Base-by-base conservation (phyloP, 2,888 invertebrate species). In the Drosophila ustulata region DNA sequence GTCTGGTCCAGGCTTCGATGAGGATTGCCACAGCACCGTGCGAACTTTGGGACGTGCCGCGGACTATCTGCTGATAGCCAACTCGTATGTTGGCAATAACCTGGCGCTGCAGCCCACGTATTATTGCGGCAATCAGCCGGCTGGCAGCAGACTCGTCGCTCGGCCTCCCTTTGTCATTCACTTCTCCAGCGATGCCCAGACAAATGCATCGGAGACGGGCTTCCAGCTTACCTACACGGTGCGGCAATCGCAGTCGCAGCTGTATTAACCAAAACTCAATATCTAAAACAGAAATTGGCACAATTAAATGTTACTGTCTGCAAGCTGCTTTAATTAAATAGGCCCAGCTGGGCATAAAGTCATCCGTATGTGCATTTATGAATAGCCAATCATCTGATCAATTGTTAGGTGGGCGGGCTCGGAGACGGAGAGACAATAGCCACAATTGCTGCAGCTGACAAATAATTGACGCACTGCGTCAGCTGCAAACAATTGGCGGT, bases 91-190 rank as follows among this genome's bases (percentile, higher is more conserved):
- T 11, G 93, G 93, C 0, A 66, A 64, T 13, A 77, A 78, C 50
- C 70, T 41, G 7, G 65, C 63, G 1, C 13, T 85, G 11, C 85
- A 88, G 56, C 90, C 90, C 8, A 88, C 88, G 0, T 82, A 83
- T 34, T 91, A 90, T 55, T 91, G 92, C 62, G 91, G 90, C 56
- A 83, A 58, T 4, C 75, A 82, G 23, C 68, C 88, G 5, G 64
- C 68, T 4, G 79, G 75, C 8, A 78, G 57, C 7, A 71, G 71
- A 39, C 51, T 88, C 30, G 72, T 76, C 28, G 94, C 94, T 0
- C 94, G 94, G 0, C 94, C 94, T 0, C 95, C 95, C 0, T 92
- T 94, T n/a, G 93, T 93, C 88, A 93, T 95, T 0, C 90, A 93
- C 68, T 94, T 95, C 92, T 93, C 93, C 86, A 93, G 94, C 18